Percentiles rank a stretch among this genome's conserved stretches.
phyloP scores from a whole-genome alignment of 2,888 invertebrate genomes.

The Lamellibrachia satsuma region DNA sequence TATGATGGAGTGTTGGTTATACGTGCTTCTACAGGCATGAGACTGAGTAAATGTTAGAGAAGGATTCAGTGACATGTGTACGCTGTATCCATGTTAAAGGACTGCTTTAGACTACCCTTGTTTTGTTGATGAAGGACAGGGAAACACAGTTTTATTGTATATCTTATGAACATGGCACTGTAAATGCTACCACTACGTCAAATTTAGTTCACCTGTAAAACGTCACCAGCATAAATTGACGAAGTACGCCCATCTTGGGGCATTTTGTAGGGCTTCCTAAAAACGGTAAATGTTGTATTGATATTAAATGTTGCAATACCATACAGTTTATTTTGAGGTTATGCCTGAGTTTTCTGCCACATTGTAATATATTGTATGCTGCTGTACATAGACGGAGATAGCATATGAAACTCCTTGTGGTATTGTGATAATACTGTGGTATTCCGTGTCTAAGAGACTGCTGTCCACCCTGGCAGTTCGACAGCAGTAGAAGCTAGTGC shows the following conservation, averaged over 20 bases:
- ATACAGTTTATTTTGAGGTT: background rate
- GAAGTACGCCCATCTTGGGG: background rate
- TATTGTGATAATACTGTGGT: conserved; percentile 13
- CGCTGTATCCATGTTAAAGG: background rate
- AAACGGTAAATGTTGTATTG: background rate
- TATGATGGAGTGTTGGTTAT: background rate
- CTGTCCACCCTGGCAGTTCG: background rate
- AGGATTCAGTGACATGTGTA: background rate
- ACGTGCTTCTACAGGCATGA: background rate
- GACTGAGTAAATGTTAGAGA: background rate
- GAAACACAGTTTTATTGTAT: background rate
- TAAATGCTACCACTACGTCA: background rate
- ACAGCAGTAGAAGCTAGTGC: background rate
- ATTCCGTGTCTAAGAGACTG: background rate
- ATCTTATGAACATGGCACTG: background rate
- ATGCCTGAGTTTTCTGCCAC: conserved; percentile 12
- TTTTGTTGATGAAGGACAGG: background rate
- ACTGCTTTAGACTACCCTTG: background rate
- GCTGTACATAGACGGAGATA: background rate
- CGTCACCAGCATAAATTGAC: background rate
- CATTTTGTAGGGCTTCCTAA: background rate
- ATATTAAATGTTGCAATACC: conserved; percentile 13
- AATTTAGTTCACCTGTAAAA: background rate
- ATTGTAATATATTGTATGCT: conserved; percentile 12
- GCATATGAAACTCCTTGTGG: conserved; percentile 10